Percentiles rank a stretch among this genome's conserved stretches.
Evolutionary conservation across 2,888 invertebrate genomes (phyloP).

Genomic region (Seladonia tumulorum): DNA sequence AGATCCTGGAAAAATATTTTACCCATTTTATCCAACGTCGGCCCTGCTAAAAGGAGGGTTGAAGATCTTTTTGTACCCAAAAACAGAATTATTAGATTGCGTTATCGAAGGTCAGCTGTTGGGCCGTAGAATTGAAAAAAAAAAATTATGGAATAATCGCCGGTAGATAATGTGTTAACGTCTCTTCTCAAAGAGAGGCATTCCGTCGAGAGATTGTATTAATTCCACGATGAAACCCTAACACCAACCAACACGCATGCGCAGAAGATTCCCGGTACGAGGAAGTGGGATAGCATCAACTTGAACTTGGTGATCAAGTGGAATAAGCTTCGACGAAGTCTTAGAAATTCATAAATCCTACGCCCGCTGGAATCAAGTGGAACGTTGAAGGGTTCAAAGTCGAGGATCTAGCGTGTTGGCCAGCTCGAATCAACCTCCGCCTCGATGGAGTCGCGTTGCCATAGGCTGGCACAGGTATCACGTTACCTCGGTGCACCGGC

Average conservation of each 20-base stretch:
- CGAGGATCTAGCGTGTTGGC: conserved; percentile 43
- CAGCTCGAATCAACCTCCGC: conserved; percentile 39
- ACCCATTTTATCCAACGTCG: no score
- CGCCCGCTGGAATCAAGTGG: not conserved
- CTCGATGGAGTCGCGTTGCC: conserved; percentile 50
- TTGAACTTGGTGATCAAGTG: not conserved
- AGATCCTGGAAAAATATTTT: no score
- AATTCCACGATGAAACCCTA: not conserved
- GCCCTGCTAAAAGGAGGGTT: no score
- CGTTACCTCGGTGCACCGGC: conserved; percentile 67
- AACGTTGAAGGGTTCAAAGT: conserved; percentile 46
- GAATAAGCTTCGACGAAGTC: not conserved
- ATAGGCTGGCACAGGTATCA: conserved; percentile 58
- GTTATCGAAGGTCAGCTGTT: no score
- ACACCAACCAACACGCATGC: not conserved
- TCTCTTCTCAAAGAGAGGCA: no score
- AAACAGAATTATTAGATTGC: no score
- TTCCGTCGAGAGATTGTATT: no score
- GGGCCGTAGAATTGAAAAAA: no score
- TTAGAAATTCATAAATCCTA: conserved; percentile 15
- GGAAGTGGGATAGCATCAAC: not conserved
- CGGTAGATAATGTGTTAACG: no score
- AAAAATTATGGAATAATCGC: no score
- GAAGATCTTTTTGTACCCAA: no score
- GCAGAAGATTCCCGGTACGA: not conserved